phyloP scores from a whole-genome alignment of 2,888 invertebrate species.

The Eudemis profundana region DNA sequence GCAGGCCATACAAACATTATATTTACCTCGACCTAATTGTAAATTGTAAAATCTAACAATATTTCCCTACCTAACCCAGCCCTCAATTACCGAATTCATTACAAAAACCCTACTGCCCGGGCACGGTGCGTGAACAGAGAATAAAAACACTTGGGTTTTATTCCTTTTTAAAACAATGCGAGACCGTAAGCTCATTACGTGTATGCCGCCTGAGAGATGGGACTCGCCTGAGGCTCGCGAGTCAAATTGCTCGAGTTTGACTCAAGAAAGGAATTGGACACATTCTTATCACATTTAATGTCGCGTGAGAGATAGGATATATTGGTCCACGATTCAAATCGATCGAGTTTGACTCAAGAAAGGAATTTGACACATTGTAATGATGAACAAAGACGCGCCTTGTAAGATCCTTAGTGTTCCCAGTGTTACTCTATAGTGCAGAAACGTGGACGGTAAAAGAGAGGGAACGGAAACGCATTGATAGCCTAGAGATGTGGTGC shows the following conservation, averaged over 20 bases:
- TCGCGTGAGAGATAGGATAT: neutral
- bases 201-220: neutral
- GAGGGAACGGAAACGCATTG: no score
- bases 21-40: slow-evolving; percentile 23
- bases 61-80: neutral
- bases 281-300: no score
- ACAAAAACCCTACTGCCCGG: slow-evolving; percentile 15
- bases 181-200: slow-evolving; percentile 24
- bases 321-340: neutral
- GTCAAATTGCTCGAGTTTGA: neutral
- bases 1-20: neutral
- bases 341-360: neutral
- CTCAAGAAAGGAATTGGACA: no score
- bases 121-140: slow-evolving; percentile 22
- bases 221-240: neutral
- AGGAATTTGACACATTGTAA: no score
- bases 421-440: no score
- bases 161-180: slow-evolving; percentile 34
- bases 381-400: no score
- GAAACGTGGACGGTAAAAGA: no score
- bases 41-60: slow-evolving; percentile 12
- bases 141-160: slow-evolving; percentile 16
- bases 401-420: no score
- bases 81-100: slow-evolving; percentile 24
- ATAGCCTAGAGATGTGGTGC: no score